A percentile compares a stretch with the other conserved stretches of the same genome.
These are phyloP conservation scores for Palythoa heliodiscus DNA, from an alignment of 92 coral and sea anemone genomes.

Conservation along the genomic window DNA sequence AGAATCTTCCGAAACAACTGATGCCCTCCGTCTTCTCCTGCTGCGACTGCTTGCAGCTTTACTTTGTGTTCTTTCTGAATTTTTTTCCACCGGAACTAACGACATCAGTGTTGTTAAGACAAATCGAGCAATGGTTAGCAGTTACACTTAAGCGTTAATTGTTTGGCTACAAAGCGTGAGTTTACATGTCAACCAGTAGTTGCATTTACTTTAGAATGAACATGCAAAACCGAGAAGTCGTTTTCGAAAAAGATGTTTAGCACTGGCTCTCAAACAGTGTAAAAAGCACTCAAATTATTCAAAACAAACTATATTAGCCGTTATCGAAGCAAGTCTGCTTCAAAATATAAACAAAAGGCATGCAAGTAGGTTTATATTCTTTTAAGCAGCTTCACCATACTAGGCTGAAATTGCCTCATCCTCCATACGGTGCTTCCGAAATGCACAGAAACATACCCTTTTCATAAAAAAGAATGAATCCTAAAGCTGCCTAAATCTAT, in stretches of 20 bases:
- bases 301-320: too few relatives aligned
- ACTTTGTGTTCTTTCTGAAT: conserved; percentile 24
- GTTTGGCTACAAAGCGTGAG: conserved; percentile 17
- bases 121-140: not conserved
- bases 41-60: conserved; percentile 17
- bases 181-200: conserved; percentile 1
- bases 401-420: too few relatives aligned
- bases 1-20: conserved; percentile 46
- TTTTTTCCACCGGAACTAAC: conserved; percentile 2
- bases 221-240: not conserved
- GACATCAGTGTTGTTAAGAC: not conserved
- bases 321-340: too few relatives aligned
- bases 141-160: not conserved
- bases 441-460: too few relatives aligned
- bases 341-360: too few relatives aligned
- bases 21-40: conserved; percentile 34
- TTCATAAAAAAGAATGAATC: not conserved
- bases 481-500: not conserved
- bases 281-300: too few relatives aligned
- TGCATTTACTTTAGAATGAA: not conserved
- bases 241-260: too few relatives aligned
- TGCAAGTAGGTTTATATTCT: too few relatives aligned
- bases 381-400: too few relatives aligned
- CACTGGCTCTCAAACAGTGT: too few relatives aligned
- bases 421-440: too few relatives aligned